Base-by-base conservation (phyloP, 2,888 invertebrate genomes). In the Polylopha cassiicola region DNA sequence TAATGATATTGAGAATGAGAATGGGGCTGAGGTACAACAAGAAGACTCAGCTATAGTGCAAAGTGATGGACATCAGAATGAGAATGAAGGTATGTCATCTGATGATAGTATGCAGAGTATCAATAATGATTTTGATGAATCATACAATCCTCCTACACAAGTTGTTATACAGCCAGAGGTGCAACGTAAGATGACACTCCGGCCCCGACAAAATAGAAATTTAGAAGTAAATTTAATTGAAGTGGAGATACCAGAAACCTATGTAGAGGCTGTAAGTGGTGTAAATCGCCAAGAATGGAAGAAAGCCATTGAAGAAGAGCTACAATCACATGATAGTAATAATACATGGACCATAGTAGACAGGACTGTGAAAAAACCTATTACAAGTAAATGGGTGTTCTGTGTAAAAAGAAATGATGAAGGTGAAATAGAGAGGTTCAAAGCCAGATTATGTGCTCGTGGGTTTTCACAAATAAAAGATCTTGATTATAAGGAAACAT, bases 1-100 rank as follows among this genome's bases (percentile, higher is more conserved):
- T 5, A 11, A 27, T 37, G 34, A 48, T 33, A 46, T 47, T 15
- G 38, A 46, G n/a, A n/a, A n/a, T n/a, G n/a, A n/a, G n/a, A n/a
- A n/a, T n/a, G n/a, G n/a, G n/a, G n/a, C n/a, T n/a, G n/a, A n/a
- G n/a, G n/a, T n/a, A n/a, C n/a, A n/a, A n/a, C n/a, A n/a, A n/a
- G n/a, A n/a, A n/a, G n/a, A n/a, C n/a, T n/a, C n/a, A n/a, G n/a
- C n/a, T n/a, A n/a, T n/a, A n/a, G n/a, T n/a, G n/a, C n/a, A n/a
- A n/a, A n/a, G n/a, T n/a, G n/a, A n/a, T n/a, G n/a, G n/a, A n/a
- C n/a, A n/a, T n/a, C n/a, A n/a, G n/a, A n/a, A n/a, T n/a, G n/a
- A n/a, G n/a, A n/a, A 4, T 24, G 7, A 23, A 11, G 23, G 13
- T 6, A 3, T 13, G 13, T 7, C 5, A 13, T 24, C 24, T 2